These are phyloP conservation scores for Drosophila neutralis DNA, from an alignment of 2,888 invertebrate species.

Conservation along the genomic window DNA sequence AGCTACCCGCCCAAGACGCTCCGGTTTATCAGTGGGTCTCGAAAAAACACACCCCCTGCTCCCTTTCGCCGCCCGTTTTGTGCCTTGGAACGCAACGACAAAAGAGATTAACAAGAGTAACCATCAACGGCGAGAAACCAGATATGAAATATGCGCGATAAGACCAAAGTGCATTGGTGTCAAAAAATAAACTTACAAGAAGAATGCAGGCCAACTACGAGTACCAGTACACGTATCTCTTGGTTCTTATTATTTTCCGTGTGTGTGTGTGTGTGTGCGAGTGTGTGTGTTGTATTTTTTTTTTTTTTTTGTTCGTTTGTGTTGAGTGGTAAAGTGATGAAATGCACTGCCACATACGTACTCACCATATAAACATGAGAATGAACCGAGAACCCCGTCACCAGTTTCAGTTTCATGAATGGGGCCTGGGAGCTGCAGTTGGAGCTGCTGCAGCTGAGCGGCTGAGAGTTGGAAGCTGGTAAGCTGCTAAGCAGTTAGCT, in stretches of 20 bases:
- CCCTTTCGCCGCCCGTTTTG: background rate
- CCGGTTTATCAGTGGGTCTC: conserved; percentile 55
- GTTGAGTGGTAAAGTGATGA: conserved; percentile 55
- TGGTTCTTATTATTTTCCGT: conserved; percentile 11
- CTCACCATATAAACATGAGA: conserved; percentile 35
- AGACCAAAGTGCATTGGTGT: conserved; percentile 76
- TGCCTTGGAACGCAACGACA: conserved; percentile 30
- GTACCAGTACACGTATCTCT: conserved; percentile 36
- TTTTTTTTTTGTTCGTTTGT: conserved; percentile 17
- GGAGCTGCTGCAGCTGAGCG: conserved; percentile 11
- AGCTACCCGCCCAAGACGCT: conserved; percentile 10
- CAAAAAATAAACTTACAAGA: conserved; percentile 64
- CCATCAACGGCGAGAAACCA: conserved; percentile 65
- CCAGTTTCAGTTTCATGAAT: conserved; percentile 56
- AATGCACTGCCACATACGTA: conserved; percentile 41
- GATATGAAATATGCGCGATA: conserved; percentile 76
- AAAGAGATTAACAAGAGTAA: conserved; percentile 71
- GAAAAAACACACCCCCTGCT: background rate
- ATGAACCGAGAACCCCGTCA: conserved; percentile 34
- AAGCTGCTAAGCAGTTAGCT: conserved; percentile 16
- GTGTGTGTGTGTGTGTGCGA: conserved; percentile 1
- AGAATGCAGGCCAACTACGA: conserved; percentile 56
- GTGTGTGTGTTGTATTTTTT: background rate
- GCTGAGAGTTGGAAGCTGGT: conserved; percentile 11
- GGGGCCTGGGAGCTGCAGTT: conserved; percentile 40